Evolutionary conservation across 2,888 invertebrate genomes (phyloP), one percentile per base, ranked within the genome.

Genomic region (Xanthia icteritia): DNA sequence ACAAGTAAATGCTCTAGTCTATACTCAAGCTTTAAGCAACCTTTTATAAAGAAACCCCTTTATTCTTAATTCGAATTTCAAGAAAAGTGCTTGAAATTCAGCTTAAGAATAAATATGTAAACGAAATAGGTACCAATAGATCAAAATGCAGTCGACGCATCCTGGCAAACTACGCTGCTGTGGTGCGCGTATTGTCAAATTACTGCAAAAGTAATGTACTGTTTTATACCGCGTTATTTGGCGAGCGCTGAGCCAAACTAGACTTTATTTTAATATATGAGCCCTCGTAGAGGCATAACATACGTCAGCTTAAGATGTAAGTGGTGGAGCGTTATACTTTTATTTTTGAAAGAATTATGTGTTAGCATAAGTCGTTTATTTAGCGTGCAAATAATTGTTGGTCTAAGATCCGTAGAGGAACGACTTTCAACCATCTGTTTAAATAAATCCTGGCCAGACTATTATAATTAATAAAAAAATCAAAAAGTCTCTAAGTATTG

Each of bases 121-220:
- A 68, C 36, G 60, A 79, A 64, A 58, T 81, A 75, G 39, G 56
- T 42, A 42, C 42, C 17, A 31, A 76, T 82, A 82, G 39, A 81
- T 83, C 76, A 73, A 64, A 68, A 15, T 36, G 23, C 71, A 61
- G 65, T 61, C 13, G 68, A 54, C 72, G 42, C 64, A 45, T 58
- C 15, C 79, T 84, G 84, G 88, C 87, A 87, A 51, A 48, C 64
- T 20, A 15, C 56, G 83, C 81, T 85, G 79, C 77, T 80, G 78
- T 58, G 84, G 89, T 86, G 86, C 86, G 89, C 83, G 77, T 84
- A 81, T 86, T 89, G 89, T 89, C 90, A 89, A 84, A 89, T 90
- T 89, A 90, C 87, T 83, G 85, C 74, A 76, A 70, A 87, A 86
- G 75, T 88, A 88, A 89, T 89, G 82, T 86, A 86, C 83, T 70